phyloP scores from a whole-genome alignment of 2,888 invertebrate species.

The Rhorus exstirpatorius region DNA sequence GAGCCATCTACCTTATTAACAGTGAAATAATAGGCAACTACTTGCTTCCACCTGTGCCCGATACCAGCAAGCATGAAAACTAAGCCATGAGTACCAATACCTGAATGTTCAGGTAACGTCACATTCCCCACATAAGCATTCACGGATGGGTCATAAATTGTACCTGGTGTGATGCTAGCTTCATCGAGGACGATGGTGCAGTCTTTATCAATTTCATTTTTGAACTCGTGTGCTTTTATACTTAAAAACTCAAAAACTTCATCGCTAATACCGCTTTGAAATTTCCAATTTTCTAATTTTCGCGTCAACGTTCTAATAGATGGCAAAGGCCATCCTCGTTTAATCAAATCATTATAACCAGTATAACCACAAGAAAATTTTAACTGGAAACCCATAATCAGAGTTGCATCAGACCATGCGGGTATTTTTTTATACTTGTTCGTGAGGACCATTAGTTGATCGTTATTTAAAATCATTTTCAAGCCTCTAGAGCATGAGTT shows the following conservation, averaged over 20 bases:
- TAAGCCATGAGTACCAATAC: not conserved
- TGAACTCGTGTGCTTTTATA: not conserved
- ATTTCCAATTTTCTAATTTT: not conserved
- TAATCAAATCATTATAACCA: not conserved
- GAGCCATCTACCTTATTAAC: not conserved
- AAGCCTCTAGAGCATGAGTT: not conserved
- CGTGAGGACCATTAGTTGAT: constrained; percentile 26
- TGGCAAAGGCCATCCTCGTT: not conserved
- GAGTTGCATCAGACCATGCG: not conserved
- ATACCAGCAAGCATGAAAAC: constrained; percentile 9
- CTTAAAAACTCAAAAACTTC: not conserved
- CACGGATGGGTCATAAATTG: not conserved
- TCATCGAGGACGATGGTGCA: not conserved
- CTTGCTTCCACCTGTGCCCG: constrained; percentile 48
- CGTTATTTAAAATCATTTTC: constrained; percentile 20
- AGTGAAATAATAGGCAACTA: constrained; percentile 28
- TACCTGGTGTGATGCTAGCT: not conserved
- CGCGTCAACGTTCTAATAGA: not conserved
- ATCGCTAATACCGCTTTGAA: not conserved
- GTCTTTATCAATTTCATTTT: not conserved
- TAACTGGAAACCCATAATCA: not conserved
- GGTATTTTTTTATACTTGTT: constrained; percentile 10
- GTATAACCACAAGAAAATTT: not conserved
- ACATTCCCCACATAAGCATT: not conserved
- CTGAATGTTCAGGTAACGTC: not conserved